Evolutionary conservation across 2,797 vertebrate species (phyloP), one percentile per base, ranked within the genome.

Genomic region (Chanos chanos): DNA sequence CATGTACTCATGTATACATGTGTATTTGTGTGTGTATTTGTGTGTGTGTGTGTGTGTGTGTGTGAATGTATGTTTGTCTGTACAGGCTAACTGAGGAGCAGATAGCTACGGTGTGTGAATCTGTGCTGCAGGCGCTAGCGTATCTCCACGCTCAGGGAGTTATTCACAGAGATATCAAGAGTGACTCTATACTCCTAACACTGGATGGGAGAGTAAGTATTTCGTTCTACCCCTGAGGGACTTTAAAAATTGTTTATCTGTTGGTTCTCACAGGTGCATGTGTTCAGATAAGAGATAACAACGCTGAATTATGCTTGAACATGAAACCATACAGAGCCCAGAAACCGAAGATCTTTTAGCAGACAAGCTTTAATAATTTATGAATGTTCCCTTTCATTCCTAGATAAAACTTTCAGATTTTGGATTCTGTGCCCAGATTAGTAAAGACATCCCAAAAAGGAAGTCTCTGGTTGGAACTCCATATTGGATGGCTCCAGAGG

Each of bases 381-480:
- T n/a, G n/a, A n/a, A 4, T 39, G 7, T 24, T 6, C 1, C 24
- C n/a, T 33, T 31, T 61, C 12, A n/a, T 19, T 47, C 31, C 4
- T 72, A 94, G 93, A 86, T 94, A 33, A 94, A 94, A 68, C 89
- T 94, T 52, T 94, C 93, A 0, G 93, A 94, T 75, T 94, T 94
- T 28, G 93, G 93, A 3, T 94, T 94, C 81, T 94, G 93, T 72
- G 93, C 93, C 69, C 93, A 94, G 74, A 93, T 94, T 82, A 92
- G 89, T 76, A 90, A 93, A 80, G 92, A 94, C 7, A 83, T 94
- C 27, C 90, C 92, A 2, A 92, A 91, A 72, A 89, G 93, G 33
- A 93, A 90, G 77, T 94, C 93, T 7, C 64, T 94, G 4, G 93
- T 94, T 18, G 93, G 93, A 30, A 91, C 90, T 1, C 89, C 90